Evolutionary conservation across 2,888 invertebrate genomes (phyloP).

Genomic region (Smittia aterrima): DNA sequence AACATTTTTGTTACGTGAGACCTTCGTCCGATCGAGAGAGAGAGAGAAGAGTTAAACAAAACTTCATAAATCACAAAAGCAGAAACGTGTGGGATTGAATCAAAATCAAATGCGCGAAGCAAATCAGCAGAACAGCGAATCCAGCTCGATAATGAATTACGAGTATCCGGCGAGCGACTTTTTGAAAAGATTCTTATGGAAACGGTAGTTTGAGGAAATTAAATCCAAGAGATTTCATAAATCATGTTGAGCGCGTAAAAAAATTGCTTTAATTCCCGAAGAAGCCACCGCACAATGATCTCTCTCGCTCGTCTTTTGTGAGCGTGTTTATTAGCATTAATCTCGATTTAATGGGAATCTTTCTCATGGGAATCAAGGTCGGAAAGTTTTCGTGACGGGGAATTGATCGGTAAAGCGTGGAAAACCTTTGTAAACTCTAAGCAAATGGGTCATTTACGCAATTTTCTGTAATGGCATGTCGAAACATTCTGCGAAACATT

Average conservation of each 20-base stretch:
- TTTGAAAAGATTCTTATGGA: neutral
- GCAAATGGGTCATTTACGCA: slow-evolving; percentile 21
- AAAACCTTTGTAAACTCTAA: neutral
- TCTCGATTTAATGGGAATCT: slow-evolving; percentile 4
- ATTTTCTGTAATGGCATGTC: neutral
- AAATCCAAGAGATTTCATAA: slow-evolving; percentile 30
- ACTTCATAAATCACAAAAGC: neutral
- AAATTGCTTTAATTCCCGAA: neutral
- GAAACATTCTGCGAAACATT: neutral
- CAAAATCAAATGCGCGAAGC: neutral
- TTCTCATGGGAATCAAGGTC: slow-evolving; percentile 9
- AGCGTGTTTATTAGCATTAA: neutral
- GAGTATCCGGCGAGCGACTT: slow-evolving; percentile 5
- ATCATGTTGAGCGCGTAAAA: slow-evolving; percentile 11
- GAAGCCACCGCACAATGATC: neutral
- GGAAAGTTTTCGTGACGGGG: slow-evolving; percentile 3
- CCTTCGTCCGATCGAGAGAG: neutral
- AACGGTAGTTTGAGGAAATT: slow-evolving; percentile 31
- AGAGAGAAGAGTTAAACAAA: neutral
- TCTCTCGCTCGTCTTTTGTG: neutral
- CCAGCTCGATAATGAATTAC: slow-evolving; percentile 29
- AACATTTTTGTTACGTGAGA: slow-evolving; percentile 3
- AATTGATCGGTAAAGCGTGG: neutral
- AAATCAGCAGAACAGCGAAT: slow-evolving; percentile 2
- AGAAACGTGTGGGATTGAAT: neutral